Evolutionary conservation across 2,797 vertebrate genomes (phyloP), one percentile per base, ranked within the genome.

Genomic region (Ceyx erithaca): DNA sequence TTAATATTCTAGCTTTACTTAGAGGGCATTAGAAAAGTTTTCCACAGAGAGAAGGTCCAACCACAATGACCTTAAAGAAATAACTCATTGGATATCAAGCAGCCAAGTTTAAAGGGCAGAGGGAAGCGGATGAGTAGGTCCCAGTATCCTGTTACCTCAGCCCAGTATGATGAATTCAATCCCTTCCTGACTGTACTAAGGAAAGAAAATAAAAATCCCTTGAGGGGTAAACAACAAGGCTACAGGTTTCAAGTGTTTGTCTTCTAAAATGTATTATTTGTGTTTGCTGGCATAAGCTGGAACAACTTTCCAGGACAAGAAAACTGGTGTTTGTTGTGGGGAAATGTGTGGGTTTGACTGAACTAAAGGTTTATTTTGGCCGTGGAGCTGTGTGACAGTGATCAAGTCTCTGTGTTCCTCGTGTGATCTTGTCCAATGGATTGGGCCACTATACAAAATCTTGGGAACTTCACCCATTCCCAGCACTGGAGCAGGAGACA

Each of bases 331-430:
- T 26, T 6, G 3, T 8, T 63, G 16, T 22, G 59, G 9, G 26
- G 73, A 79, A 83, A 84, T 5, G 5, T 0, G 1, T 11, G 9
- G 45, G 49, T 5, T 67, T 7, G 3, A 15, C 20, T 46, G n/a
- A 87, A 66, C 35, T 3, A 66, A 28, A 80, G 15, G 25, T 78
- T 72, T 69, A 12, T 26, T 26, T 7, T 71, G 40, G 35, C 30
- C 52, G 30, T 4, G 10, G 23, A 49, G 40, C 23, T 37, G 40
- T 46, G 57, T 10, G 52, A 41, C 40, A 66, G 26, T 3, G 66
- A 78, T 73, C 6, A 7, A 1, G 10, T 23, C 19, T 59, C 78
- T 40, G 31, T 77, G 31, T 14, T 18, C 41, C 19, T 73, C 15
- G 4, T 1, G 30, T 58, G 15, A 66, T 19, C 9, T 48, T 75